Evolutionary conservation across 2,113 vertebrate genomes (phyloP).

Genomic region (Pipra filicauda): DNA sequence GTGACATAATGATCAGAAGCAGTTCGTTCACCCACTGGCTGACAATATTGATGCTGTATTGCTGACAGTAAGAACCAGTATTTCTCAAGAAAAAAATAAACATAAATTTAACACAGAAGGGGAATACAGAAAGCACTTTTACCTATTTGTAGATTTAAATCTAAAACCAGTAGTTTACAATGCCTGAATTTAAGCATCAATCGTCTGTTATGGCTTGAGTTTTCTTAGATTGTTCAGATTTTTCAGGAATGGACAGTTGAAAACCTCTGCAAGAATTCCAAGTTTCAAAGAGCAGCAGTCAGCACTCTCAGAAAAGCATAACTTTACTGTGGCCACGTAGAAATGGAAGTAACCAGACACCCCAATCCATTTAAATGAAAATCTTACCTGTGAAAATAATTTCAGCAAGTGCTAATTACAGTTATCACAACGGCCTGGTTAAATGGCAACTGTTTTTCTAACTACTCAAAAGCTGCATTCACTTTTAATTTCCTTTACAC

Average conservation of each 20-base stretch:
- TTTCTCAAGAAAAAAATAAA: background rate
- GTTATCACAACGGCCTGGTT: background rate
- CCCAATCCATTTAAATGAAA: background rate
- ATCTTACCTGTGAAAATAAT: background rate
- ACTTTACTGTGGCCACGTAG: background rate
- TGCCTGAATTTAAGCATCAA: background rate
- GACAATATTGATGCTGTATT: background rate
- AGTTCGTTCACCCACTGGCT: background rate
- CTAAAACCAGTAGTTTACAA: background rate
- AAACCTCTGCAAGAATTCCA: background rate
- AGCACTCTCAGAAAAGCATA: background rate
- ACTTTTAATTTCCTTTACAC: background rate
- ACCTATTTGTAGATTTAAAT: background rate
- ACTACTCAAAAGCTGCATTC: background rate
- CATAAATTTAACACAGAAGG: background rate
- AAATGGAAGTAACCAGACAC: background rate
- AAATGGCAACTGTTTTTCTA: background rate
- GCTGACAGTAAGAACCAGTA: background rate
- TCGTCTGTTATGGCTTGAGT: background rate
- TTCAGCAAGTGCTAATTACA: slow-evolving; percentile 10
- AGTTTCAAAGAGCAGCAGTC: background rate
- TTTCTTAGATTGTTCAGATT: background rate
- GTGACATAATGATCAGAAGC: background rate
- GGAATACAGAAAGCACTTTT: background rate
- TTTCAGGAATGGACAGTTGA: background rate